Conservation (phyloP, 2,888 invertebrate genomes). For the Gymnoscelis rufifasciata region DNA sequence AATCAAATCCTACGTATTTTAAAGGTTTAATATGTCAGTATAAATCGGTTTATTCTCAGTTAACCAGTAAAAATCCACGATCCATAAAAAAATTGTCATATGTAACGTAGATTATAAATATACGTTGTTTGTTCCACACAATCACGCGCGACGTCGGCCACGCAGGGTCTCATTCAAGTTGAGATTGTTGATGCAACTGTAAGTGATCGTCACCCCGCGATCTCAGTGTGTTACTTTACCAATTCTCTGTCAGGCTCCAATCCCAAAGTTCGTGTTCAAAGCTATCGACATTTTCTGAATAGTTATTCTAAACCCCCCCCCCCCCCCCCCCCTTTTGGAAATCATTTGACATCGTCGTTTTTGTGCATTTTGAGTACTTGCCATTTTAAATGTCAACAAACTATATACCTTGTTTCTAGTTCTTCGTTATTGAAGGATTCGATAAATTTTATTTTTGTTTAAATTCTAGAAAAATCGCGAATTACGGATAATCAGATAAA, state of each 20-base stretch:
- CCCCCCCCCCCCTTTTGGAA: too few relatives aligned
- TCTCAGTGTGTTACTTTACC: constrained; percentile 67
- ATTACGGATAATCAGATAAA: too few relatives aligned
- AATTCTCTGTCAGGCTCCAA: constrained; percentile 56
- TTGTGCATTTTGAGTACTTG: too few relatives aligned
- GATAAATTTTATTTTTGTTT: too few relatives aligned
- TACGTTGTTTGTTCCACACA: constrained; percentile 69
- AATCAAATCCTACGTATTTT: too few relatives aligned
- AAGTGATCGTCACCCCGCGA: constrained; percentile 67
- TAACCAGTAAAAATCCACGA: constrained; percentile 1
- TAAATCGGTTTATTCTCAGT: too few relatives aligned
- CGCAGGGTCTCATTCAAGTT: constrained; percentile 73
- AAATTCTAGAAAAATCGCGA: too few relatives aligned
- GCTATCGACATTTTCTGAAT: constrained; percentile 60
- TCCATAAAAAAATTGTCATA: constrained; percentile 14
- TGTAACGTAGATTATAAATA: constrained; percentile 36
- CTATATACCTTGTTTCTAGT: too few relatives aligned
- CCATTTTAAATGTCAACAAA: too few relatives aligned
- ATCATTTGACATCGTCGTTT: too few relatives aligned
- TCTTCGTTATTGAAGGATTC: too few relatives aligned
- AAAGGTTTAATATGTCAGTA: too few relatives aligned
- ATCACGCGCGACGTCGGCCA: constrained; percentile 63
- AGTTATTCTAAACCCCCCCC: constrained; percentile 40
- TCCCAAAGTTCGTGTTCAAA: constrained; percentile 57
- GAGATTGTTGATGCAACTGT: constrained; percentile 78